Base-by-base conservation (phyloP, 2,797 vertebrate genomes). In the Heliangelus exortis region DNA sequence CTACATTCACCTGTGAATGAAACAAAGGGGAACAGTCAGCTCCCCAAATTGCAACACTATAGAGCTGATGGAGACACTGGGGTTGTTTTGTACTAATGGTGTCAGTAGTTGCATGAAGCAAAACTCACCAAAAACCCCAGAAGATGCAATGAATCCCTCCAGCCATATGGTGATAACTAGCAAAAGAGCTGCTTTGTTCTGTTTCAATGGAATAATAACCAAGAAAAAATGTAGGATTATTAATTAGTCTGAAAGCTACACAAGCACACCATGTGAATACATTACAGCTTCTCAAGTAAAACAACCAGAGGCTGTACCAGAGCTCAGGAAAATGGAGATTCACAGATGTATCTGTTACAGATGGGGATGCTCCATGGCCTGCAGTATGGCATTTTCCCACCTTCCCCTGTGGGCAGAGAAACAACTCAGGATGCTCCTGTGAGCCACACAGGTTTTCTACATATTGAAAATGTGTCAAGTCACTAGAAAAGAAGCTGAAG, bases 351-450 rank as follows among this genome's bases (percentile, higher is more conserved):
- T 4, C 33, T 5, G 2, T 6, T 39, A 10, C 0, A 45, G 5
- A 10, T 0, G 0, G 43, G 34, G 66, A 71, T 17, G 7, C 11
- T 1, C 66, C 9, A 34, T 41, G n/a, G 22, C 61, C 67, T 50
- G 41, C 26, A 53, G 8, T 7, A 13, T 0, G 16, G 16, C 18
- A 22, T 75, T 85, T 65, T 80, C 19, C 54, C 9, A 12, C 4
- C 63, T 51, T 74, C 47, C 9, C 67, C 29, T 7, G 55, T 13
- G 47, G 53, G 41, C 69, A 68, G 29, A 25, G 9, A 36, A 45
- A 50, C 61, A 50, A 63, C 31, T 63, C 9, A 4, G 25, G 12
- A 19, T 20, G 26, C 34, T 71, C 76, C 15, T 14, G 33, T 14
- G 36, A 75, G 31, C 21, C 34, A 4, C 3, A 12, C 4, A 36